Percentiles rank a stretch among this genome's conserved stretches.
These are phyloP conservation scores for Theropithecus gelada DNA, from an alignment of 2,113 vertebrate genomes.

Conservation along the genomic window DNA sequence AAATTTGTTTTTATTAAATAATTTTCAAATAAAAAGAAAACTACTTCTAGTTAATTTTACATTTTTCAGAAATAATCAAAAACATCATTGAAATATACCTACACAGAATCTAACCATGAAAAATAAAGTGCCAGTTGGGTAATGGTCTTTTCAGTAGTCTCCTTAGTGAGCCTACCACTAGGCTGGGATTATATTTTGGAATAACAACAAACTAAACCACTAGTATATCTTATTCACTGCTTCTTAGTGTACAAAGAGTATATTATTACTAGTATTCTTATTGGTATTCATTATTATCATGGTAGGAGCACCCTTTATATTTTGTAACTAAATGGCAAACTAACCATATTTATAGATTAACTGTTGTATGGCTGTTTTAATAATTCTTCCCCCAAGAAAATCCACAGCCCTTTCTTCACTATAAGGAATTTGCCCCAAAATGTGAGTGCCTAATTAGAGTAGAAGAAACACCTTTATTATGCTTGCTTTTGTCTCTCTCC, in stretches of 20 bases:
- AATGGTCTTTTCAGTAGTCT: not conserved
- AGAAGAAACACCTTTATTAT: not conserved
- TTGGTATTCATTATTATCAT: not conserved
- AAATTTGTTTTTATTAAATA: not conserved
- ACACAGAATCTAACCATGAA: not conserved
- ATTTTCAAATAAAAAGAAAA: constrained; percentile 34
- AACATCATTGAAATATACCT: constrained; percentile 16
- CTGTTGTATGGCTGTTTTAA: not conserved
- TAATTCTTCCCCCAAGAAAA: not conserved
- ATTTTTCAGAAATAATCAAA: not conserved
- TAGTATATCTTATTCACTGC: not conserved
- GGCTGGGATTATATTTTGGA: not conserved
- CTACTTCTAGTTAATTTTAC: not conserved
- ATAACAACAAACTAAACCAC: constrained; percentile 15
- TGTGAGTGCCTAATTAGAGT: not conserved
- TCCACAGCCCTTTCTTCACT: not conserved
- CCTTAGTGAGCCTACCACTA: not conserved
- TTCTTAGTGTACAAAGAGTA: constrained; percentile 14
- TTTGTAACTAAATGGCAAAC: constrained; percentile 14
- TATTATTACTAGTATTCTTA: not conserved
- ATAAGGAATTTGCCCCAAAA: not conserved
- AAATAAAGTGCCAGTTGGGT: not conserved
- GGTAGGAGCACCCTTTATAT: not conserved
- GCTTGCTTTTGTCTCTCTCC: not conserved
- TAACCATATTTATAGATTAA: not conserved